Base-by-base conservation (phyloP, 2,113 vertebrate genomes). In the Ictidomys tridecemlineatus region DNA sequence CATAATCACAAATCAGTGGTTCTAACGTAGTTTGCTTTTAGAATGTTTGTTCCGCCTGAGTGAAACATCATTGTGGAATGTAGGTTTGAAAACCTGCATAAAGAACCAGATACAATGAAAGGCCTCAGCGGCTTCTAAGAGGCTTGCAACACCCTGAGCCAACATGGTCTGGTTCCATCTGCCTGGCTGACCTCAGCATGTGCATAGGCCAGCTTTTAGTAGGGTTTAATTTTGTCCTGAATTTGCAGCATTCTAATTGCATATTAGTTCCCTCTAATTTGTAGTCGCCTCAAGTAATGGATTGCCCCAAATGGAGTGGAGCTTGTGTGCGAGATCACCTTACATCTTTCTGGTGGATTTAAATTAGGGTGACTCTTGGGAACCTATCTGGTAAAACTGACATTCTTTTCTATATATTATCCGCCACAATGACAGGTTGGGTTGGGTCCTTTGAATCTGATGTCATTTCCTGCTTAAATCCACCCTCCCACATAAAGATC, bases 101-200 rank as follows among this genome's bases (percentile, higher is more conserved):
- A 48, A 92, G 51, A 56, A 89, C 74, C 89, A 93, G 94, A 76
- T 95, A 90, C 89, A 92, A 53, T 48, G 91, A 94, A 91, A 92
- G 85, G 42, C 53, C 78, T 85, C 63, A 89, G 70, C 42, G 73
- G 53, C 56, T 78, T 65, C 77, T 79, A n/a, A 87, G 84, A 95
- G 56, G 65, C 34, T 61, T 63, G 18, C 2, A 63, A 42, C 39
- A 65, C 58, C 80, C 77, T 8, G 37, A 91, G 34, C 32, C 53
- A 18, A 37, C 42, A 63, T 22, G 14, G 61, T 7, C 73, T 69
- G 34, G 37, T 67, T 73, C 82, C 7, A 24, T 73, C 78, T 65
- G 28, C 13, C 69, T 79, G 86, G 37, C 65, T 16, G 30, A 22
- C 56, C 20, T 51, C 32, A 48, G 77, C n/a, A 3, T 11, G 11